Conservation (phyloP, 2,888 invertebrate species). For the Rhamphomyia laevipes region DNA sequence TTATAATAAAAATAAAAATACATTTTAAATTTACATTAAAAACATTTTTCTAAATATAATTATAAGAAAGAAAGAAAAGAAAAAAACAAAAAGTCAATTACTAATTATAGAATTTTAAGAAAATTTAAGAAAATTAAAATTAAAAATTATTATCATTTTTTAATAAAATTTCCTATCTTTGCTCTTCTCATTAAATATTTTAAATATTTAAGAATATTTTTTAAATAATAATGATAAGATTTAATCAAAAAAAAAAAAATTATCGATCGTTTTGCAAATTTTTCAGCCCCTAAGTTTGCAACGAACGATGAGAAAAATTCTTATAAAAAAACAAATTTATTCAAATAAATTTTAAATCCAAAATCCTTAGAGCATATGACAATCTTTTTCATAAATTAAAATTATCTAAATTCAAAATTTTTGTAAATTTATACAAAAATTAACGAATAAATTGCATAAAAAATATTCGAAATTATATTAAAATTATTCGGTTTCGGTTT, state of each 20-base stretch:
- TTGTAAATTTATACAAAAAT: neutral
- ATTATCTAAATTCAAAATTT: too few species aligned
- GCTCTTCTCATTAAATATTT: too few species aligned
- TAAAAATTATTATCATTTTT: neutral
- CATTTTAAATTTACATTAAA: too few species aligned
- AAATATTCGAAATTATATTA: neutral
- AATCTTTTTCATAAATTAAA: neutral
- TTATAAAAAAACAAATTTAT: neutral
- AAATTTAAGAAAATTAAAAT: neutral
- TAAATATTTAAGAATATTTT: too few species aligned
- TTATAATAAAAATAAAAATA: too few species aligned
- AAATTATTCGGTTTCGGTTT: too few species aligned
- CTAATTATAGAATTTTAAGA: neutral
- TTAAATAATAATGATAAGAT: too few species aligned
- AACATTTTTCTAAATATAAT: too few species aligned
- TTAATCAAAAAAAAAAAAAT: neutral
- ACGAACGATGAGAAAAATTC: conserved; percentile 3
- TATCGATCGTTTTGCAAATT: conserved; percentile 11
- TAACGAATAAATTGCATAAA: neutral
- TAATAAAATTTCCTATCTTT: too few species aligned
- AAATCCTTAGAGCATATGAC: neutral
- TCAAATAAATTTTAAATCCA: neutral
- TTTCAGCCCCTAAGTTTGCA: conserved; percentile 14
- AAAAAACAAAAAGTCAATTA: neutral
- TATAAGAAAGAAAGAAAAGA: neutral